Base-by-base conservation (phyloP, 1,140 invertebrate species). In the Heliconius nattereri region DNA sequence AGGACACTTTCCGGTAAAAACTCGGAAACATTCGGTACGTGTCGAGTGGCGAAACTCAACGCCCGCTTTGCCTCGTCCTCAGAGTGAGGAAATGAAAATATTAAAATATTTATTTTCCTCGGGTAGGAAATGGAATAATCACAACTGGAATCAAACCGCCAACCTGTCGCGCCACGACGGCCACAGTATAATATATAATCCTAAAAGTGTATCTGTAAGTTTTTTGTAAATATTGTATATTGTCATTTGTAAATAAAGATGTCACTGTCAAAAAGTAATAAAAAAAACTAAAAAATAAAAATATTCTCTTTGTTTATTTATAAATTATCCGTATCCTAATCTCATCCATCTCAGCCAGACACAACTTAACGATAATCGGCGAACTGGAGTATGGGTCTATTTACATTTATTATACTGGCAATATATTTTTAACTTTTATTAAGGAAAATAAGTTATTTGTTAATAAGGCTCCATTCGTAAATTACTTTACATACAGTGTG, bases 231-330 rank as follows among this genome's bases (percentile, higher is more conserved):
- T 66, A 66, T 26, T 29, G 5, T 66, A 66, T 66, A 66, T 66
- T 66, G 9, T 66, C 11, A 66, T 66, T 52, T 66, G 60, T 66
- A 66, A 66, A 66, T 29, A 66, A 66, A 26, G 60, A 29, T 60
- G 20, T 60, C 57, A 60, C 20, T 23, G 57, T 60, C n/a, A 60
- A 60, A 66, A 26, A 13, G 20, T 29, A 6, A 66, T 26, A 7
- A 66, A 66, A 91, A 83, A 88, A 93, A 92, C 75, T 79, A 83
- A 70, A 32, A 75, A 76, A 79, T 93, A 94, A 94, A 94, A 94
- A 94, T 94, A 93, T 92, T 88, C 89, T 91, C 88, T 91, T 93
- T 86, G 80, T 91, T 92, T 92, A 92, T 92, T 52, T 92, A 93
- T 93, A 92, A 91, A 91, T 91, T 90, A 92, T 91, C 84, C 82